A percentile compares a stretch with the other conserved stretches of the same genome.
phyloP scores from a whole-genome alignment of 2,797 vertebrate genomes.

The Neoniphon sammara region DNA sequence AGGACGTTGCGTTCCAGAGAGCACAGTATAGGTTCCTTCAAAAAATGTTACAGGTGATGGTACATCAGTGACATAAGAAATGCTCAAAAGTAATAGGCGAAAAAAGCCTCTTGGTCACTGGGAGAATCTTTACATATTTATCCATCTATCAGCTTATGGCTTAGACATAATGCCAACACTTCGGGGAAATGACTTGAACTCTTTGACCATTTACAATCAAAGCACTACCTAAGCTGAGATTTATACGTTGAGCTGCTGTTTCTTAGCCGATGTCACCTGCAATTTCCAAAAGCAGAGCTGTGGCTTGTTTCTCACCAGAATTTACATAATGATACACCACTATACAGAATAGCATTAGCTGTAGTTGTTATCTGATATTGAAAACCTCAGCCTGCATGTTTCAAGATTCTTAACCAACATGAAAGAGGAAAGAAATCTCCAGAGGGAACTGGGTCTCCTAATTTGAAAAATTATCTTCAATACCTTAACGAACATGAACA shows the following conservation, averaged over 20 bases:
- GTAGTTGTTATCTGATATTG: neutral
- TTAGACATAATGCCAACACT: slow-evolving; percentile 10
- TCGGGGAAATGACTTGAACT: slow-evolving; percentile 2
- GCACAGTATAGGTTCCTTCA: neutral
- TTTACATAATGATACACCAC: neutral
- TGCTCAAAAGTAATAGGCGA: neutral
- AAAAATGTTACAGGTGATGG: slow-evolving; percentile 10
- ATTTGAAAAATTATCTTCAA: slow-evolving; percentile 1
- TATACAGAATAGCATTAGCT: neutral
- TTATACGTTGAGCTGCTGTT: neutral
- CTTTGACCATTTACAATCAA: neutral
- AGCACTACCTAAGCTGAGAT: neutral
- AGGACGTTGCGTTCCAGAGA: slow-evolving; percentile 29
- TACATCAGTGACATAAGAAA: neutral
- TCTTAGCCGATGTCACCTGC: slow-evolving; percentile 30
- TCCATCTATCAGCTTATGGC: neutral
- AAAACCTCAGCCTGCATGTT: neutral
- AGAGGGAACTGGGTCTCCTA: neutral
- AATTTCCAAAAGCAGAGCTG: slow-evolving; percentile 22
- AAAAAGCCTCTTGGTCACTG: neutral
- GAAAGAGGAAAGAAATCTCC: neutral
- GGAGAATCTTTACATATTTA: slow-evolving; percentile 32
- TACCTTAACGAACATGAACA: neutral
- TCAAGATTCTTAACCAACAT: neutral
- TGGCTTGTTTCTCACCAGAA: slow-evolving; percentile 17